Conservation (phyloP, 1,140 invertebrate genomes). For the Nephotettix cincticeps region DNA sequence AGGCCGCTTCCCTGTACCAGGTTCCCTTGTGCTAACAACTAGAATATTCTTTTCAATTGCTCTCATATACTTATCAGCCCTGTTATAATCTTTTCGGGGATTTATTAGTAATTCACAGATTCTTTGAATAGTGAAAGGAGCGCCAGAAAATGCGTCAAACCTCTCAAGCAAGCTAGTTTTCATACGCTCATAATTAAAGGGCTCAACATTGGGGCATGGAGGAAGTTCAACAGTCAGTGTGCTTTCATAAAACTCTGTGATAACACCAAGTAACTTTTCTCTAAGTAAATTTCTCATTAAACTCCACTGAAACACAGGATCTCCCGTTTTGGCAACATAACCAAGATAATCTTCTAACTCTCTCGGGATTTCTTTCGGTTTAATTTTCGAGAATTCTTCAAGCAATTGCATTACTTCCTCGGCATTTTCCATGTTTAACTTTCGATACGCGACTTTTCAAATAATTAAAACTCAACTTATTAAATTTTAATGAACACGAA, state of each 20-base stretch:
- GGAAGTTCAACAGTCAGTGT: conserved; percentile 71
- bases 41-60: conserved; percentile 93
- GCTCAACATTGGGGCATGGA: conserved; percentile 84
- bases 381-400: conserved; percentile 82
- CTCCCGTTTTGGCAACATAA: conserved; percentile 90
- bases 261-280: conserved; percentile 82
- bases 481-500: too few relatives aligned
- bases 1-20: conserved; percentile 51
- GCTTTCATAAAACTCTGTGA: conserved; percentile 82
- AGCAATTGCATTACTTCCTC: conserved; percentile 78
- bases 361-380: conserved; percentile 79
- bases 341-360: conserved; percentile 87
- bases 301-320: conserved; percentile 91
- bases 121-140: conserved; percentile 95
- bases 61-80: conserved; percentile 94
- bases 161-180: conserved; percentile 80
- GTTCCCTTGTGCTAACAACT: conserved; percentile 93
- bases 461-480: too few relatives aligned
- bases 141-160: conserved; percentile 79
- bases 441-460: too few relatives aligned
- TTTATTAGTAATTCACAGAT: conserved; percentile 90
- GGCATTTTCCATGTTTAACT: conserved; percentile 70
- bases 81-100: conserved; percentile 91
- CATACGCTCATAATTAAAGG: conserved; percentile 88
- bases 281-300: conserved; percentile 83